phyloP scores from a whole-genome alignment of 1,140 invertebrate genomes.

The Drosophila simulans region DNA sequence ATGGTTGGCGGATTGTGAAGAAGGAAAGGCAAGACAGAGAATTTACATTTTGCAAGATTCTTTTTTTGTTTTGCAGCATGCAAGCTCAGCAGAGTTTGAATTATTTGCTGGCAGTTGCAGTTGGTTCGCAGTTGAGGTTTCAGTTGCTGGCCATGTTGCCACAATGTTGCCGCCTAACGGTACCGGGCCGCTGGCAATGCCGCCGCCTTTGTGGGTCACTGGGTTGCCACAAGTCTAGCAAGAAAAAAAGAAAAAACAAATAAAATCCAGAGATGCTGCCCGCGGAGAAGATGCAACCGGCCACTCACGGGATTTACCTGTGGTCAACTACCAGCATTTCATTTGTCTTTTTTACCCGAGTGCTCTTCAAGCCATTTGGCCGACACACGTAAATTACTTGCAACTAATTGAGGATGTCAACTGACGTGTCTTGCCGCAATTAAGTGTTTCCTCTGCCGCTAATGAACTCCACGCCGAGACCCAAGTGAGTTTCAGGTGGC shows the following conservation, averaged over 20 bases:
- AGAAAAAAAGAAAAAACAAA: conserved; percentile 18
- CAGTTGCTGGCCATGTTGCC: conserved; percentile 48
- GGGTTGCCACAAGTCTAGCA: conserved; percentile 64
- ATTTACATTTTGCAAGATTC: conserved; percentile 71
- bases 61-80: conserved; percentile 28
- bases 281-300: conserved; percentile 31
- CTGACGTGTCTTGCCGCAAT: conserved; percentile 70
- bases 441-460: conserved; percentile 67
- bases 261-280: conserved; percentile 17
- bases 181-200: conserved; percentile 56
- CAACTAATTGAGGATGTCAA: conserved; percentile 83
- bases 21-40: conserved; percentile 33
- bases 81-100: conserved; percentile 40
- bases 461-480: conserved; percentile 35
- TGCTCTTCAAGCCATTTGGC: conserved; percentile 40
- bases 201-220: conserved; percentile 71
- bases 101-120: conserved; percentile 15
- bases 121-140: conserved; percentile 17
- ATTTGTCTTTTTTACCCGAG: conserved; percentile 8
- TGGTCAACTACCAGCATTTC: conserved; percentile 21
- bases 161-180: conserved; percentile 69
- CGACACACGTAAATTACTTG: conserved; percentile 66
- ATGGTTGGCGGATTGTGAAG: conserved; percentile 55
- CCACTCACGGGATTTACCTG: conserved; percentile 32
- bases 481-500: conserved; percentile 3